These are phyloP conservation scores for Deroplatys truncata DNA, from an alignment of 2,888 invertebrate genomes.

Conservation along the genomic window DNA sequence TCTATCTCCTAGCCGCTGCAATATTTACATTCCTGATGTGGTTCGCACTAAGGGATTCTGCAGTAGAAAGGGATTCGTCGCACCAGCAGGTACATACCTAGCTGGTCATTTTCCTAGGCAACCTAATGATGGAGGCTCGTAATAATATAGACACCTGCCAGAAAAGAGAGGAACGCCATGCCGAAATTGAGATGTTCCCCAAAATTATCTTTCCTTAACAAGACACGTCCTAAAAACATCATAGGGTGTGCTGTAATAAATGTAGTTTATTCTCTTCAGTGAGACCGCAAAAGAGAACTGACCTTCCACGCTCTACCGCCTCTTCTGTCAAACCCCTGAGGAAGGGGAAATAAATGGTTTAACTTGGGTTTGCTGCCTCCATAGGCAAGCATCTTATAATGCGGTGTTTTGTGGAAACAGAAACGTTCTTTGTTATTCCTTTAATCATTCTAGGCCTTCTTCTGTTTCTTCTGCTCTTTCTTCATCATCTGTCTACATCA, in stretches of 20 bases:
- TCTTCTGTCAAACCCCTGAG: background rate
- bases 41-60: background rate
- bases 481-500: too few relatives aligned
- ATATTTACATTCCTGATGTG: too few relatives aligned
- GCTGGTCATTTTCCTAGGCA: background rate
- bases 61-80: background rate
- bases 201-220: background rate
- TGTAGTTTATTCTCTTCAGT: background rate
- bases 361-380: too few relatives aligned
- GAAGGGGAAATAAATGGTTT: too few relatives aligned
- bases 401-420: too few relatives aligned
- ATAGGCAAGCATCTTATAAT: too few relatives aligned
- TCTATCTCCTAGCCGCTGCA: too few relatives aligned
- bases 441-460: too few relatives aligned
- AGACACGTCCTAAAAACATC: background rate
- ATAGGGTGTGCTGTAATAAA: background rate
- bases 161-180: background rate
- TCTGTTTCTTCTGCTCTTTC: too few relatives aligned
- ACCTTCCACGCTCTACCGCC: background rate
- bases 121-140: background rate
- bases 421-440: too few relatives aligned
- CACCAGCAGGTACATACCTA: background rate
- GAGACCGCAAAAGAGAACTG: background rate
- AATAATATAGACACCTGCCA: conserved; percentile 10
- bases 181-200: conserved; percentile 2